A percentile compares a stretch with the other conserved stretches of the same genome.
Evolutionary conservation across 2,113 vertebrate genomes (phyloP).

Genomic region (Petrocephalus microphthalmus): DNA sequence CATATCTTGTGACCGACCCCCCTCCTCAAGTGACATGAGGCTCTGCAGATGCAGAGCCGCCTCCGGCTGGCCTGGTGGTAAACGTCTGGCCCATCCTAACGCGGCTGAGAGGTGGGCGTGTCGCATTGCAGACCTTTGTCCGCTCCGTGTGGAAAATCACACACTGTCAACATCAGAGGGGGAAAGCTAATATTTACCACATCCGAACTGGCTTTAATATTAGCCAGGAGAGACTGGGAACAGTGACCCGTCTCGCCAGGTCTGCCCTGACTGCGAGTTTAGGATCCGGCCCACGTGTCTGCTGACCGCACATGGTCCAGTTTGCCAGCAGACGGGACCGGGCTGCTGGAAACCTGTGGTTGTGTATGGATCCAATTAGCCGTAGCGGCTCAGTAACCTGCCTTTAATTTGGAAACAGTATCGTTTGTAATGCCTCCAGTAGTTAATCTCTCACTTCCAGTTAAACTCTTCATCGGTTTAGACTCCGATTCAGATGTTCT

Average conservation of each 20-base stretch:
- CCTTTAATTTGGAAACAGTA: slow-evolving; percentile 27
- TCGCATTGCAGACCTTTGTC: slow-evolving; percentile 62
- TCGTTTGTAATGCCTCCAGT: slow-evolving; percentile 10
- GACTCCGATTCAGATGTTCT: not conserved
- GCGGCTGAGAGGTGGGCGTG: slow-evolving; percentile 45
- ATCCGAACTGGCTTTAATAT: slow-evolving; percentile 60
- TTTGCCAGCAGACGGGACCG: slow-evolving; percentile 14
- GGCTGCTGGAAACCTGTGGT: slow-evolving; percentile 19
- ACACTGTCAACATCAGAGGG: slow-evolving; percentile 61
- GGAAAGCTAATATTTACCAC: slow-evolving; percentile 71
- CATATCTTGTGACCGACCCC: not conserved
- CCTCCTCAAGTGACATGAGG: not conserved
- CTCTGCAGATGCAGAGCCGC: not conserved
- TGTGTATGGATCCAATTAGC: slow-evolving; percentile 22
- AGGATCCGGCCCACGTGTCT: slow-evolving; percentile 22
- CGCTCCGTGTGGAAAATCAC: slow-evolving; percentile 61
- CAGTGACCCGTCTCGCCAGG: slow-evolving; percentile 38
- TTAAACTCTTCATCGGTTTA: slow-evolving; percentile 12
- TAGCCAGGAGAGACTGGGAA: slow-evolving; percentile 51
- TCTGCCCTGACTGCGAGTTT: slow-evolving; percentile 27
- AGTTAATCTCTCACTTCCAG: slow-evolving; percentile 21
- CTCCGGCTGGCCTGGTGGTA: not conserved
- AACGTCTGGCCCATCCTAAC: not conserved
- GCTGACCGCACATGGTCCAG: slow-evolving; percentile 4
- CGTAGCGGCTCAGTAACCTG: slow-evolving; percentile 4